Percentiles rank a stretch among this genome's conserved stretches.
Conservation (phyloP, 2,113 vertebrate genomes). For the Drymodes brunneopygia region DNA sequence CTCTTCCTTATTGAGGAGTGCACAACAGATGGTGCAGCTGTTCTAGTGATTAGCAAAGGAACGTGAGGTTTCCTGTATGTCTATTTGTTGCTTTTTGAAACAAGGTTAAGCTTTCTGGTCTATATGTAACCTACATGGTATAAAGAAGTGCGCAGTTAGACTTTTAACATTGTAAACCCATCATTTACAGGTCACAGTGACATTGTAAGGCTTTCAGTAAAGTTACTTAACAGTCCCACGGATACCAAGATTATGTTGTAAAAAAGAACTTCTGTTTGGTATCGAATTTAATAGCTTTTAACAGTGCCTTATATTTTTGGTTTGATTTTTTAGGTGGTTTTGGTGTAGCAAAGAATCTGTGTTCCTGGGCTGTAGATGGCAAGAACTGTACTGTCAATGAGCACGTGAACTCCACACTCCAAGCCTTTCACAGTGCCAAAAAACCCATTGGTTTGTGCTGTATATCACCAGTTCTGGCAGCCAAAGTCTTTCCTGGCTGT, state of each 20-base stretch:
- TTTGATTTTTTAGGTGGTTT: conserved; percentile 70
- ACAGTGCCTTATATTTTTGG: not conserved
- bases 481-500: conserved; percentile 79
- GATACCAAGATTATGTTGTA: not conserved
- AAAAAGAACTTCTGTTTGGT: not conserved
- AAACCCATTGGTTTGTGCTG: conserved; percentile 82
- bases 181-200: not conserved
- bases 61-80: not conserved
- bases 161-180: not conserved
- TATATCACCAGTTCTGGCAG: conserved; percentile 79
- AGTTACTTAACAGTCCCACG: fast-evolving
- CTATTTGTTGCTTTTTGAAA: not conserved
- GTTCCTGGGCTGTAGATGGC: conserved; percentile 82
- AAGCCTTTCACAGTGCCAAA: conserved; percentile 73
- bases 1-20: not conserved
- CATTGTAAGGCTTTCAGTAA: not conserved
- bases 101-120: not conserved
- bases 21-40: not conserved
- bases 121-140: fast-evolving
- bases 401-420: conserved; percentile 69
- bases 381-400: conserved; percentile 77
- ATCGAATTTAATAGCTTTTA: not conserved
- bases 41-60: not conserved
- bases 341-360: conserved; percentile 80
- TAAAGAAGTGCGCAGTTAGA: not conserved